These are phyloP conservation scores for Lordiphosa mommai DNA, from an alignment of 1,140 invertebrate species.

Conservation along the genomic window DNA sequence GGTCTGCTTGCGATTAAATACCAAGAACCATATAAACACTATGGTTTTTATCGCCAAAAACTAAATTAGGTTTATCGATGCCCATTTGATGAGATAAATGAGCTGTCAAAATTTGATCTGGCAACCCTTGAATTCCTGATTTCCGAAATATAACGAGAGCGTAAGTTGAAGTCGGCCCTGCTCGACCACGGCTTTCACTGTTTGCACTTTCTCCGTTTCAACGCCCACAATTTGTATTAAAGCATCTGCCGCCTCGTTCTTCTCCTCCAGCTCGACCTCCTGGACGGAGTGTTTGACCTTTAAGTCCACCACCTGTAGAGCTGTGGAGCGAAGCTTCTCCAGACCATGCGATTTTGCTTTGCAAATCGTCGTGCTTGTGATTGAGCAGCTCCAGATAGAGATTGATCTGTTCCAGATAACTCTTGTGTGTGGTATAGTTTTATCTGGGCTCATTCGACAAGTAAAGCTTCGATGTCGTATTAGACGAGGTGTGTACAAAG, in stretches of 20 bases:
- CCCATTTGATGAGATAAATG: too few species aligned
- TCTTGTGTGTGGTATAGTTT: slow-evolving; percentile 98
- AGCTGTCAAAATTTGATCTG: too few species aligned
- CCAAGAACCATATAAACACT: too few species aligned
- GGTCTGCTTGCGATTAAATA: too few species aligned
- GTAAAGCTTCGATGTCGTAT: slow-evolving; percentile 92
- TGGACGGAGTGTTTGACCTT: slow-evolving; percentile 96
- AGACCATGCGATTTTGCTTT: slow-evolving; percentile 91
- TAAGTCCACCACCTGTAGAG: slow-evolving; percentile 93
- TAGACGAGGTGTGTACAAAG: slow-evolving; percentile 95
- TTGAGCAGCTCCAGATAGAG: slow-evolving; percentile 93
- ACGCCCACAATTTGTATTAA: slow-evolving; percentile 95
- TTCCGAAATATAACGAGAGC: too few species aligned
- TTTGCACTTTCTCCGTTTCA: slow-evolving; percentile 96
- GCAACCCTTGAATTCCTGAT: too few species aligned
- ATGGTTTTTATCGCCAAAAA: too few species aligned
- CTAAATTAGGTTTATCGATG: too few species aligned
- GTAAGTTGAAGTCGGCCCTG: slow-evolving; percentile 94
- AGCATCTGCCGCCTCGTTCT: slow-evolving; percentile 97
- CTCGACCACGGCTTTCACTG: slow-evolving; percentile 94
- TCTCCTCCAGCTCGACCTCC: slow-evolving; percentile 95
- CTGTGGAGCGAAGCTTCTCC: slow-evolving; percentile 92
- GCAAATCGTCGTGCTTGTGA: slow-evolving; percentile 90
- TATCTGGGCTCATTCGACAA: slow-evolving; percentile 93
- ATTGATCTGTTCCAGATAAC: slow-evolving; percentile 96